Conservation (phyloP, 1,140 invertebrate genomes). For the Luehdorfia chinensis region DNA sequence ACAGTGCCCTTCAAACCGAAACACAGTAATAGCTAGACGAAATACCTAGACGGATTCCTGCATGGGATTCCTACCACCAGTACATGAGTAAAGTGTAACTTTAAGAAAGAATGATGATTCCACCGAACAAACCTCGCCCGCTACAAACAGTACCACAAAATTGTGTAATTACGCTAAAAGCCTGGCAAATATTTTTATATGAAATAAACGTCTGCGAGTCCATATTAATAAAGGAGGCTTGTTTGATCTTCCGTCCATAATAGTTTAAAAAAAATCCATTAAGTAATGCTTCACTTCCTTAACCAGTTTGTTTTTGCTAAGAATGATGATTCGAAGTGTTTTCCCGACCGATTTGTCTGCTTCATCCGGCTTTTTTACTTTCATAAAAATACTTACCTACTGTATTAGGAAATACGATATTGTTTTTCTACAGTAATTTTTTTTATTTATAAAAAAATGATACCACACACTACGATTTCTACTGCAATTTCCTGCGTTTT, state of each 20-base stretch:
- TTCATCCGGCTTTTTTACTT: too few relatives aligned
- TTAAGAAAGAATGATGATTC: slow-evolving; percentile 20
- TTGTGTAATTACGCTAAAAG: slow-evolving; percentile 65
- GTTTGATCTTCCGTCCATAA: slow-evolving; percentile 27
- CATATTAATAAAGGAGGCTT: slow-evolving; percentile 31
- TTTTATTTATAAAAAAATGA: too few relatives aligned
- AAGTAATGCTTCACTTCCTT: slow-evolving; percentile 16
- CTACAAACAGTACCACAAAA: slow-evolving; percentile 32
- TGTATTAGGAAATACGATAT: too few relatives aligned
- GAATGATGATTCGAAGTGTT: slow-evolving; percentile 16
- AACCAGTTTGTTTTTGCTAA: slow-evolving; percentile 13
- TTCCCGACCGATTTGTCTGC: slow-evolving; percentile 1
- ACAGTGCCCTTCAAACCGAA: too few relatives aligned
- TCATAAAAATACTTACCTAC: too few relatives aligned
- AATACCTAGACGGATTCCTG: too few relatives aligned
- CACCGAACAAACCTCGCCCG: slow-evolving; percentile 20
- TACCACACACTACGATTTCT: too few relatives aligned
- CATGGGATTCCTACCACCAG: too few relatives aligned
- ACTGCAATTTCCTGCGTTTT: too few relatives aligned
- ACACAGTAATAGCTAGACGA: too few relatives aligned
- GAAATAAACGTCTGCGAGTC: slow-evolving; percentile 36
- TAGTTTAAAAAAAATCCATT: slow-evolving; percentile 54
- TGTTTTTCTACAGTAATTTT: too few relatives aligned
- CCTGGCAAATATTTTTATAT: slow-evolving; percentile 61
- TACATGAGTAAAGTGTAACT: too few relatives aligned